Conservation (phyloP, 2,113 vertebrate species). For the Natator depressus region DNA sequence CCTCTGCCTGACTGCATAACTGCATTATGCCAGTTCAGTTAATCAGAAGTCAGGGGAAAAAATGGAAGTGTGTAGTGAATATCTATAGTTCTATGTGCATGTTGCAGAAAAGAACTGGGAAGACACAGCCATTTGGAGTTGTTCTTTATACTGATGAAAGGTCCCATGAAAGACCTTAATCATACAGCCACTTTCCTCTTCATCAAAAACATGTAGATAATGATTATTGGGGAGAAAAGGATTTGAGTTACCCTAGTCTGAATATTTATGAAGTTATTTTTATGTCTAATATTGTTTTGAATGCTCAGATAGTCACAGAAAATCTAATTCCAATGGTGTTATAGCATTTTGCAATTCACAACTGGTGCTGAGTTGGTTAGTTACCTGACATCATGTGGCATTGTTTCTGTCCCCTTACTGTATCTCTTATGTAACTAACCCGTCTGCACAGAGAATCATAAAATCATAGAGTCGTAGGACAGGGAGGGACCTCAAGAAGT, state of each 20-base stretch:
- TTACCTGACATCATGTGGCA: too few species aligned
- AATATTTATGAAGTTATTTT: neutral
- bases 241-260: neutral
- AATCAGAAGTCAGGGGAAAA: neutral
- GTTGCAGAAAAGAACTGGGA: neutral
- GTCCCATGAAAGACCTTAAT: neutral
- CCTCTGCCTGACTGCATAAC: neutral
- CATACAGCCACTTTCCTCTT: neutral
- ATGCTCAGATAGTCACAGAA: neutral
- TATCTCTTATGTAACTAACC: too few species aligned
- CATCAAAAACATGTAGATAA: neutral
- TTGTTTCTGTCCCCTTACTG: too few species aligned
- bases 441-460: too few species aligned
- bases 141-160: neutral
- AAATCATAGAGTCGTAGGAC: too few species aligned
- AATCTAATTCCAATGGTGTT: neutral
- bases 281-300: neutral
- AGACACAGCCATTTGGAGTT: neutral
- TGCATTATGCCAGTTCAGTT: neutral
- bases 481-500: too few species aligned
- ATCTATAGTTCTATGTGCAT: neutral
- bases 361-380: too few species aligned
- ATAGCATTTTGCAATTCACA: neutral
- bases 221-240: neutral
- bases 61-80: neutral